A percentile compares a stretch with the other conserved stretches of the same genome.
These are phyloP conservation scores for Sminthurides bifidus DNA, from an alignment of 1,140 invertebrate genomes.

Conservation along the genomic window DNA sequence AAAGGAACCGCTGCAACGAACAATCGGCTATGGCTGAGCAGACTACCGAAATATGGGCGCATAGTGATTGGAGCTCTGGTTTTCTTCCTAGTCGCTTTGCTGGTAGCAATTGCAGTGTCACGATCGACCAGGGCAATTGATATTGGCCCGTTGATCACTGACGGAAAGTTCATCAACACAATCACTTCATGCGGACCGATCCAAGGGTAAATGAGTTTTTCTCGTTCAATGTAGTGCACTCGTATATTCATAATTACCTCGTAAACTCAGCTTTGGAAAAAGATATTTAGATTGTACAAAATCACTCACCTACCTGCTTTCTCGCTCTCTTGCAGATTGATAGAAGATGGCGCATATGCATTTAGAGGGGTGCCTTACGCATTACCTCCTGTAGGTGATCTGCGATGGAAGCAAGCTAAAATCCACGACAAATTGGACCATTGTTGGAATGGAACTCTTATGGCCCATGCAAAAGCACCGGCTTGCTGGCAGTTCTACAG, in stretches of 20 bases:
- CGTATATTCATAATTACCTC: not conserved
- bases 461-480: slow-evolving; percentile 41
- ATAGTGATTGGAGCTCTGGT: too few relatives aligned
- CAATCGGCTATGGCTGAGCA: too few relatives aligned
- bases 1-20: too few relatives aligned
- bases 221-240: not conserved
- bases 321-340: too few relatives aligned
- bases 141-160: slow-evolving; percentile 34
- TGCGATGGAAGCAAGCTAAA: slow-evolving; percentile 59
- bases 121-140: slow-evolving; percentile 2
- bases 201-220: slow-evolving; percentile 48
- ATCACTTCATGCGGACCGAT: slow-evolving; percentile 64
- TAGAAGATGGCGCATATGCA: slow-evolving; percentile 60
- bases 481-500: slow-evolving; percentile 54
- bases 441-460: slow-evolving; percentile 66
- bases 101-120: slow-evolving; percentile 1
- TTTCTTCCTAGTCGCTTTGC: too few relatives aligned
- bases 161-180: slow-evolving; percentile 57
- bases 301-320: too few relatives aligned
- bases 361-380: slow-evolving; percentile 80
- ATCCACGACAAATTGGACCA: slow-evolving; percentile 50
- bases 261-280: too few relatives aligned
- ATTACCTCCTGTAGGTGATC: slow-evolving; percentile 54
- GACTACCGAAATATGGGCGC: too few relatives aligned
- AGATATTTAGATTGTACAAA: too few relatives aligned